Percentiles rank a stretch among this genome's conserved stretches.
These are phyloP conservation scores for Pelagia noctiluca DNA, from an alignment of 30 jellyfish, hydroid and myxozoan genomes.

Conservation along the genomic window DNA sequence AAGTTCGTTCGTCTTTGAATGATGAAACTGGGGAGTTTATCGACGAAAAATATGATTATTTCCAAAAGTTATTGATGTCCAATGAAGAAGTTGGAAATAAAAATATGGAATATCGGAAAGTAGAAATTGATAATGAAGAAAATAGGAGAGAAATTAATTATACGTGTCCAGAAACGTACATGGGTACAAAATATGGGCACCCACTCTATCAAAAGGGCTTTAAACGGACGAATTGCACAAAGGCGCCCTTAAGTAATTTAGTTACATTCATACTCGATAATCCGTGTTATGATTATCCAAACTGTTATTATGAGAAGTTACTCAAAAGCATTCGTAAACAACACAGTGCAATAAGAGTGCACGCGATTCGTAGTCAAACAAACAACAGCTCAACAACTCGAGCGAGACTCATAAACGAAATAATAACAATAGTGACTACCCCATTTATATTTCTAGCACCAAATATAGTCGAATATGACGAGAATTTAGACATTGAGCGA, in stretches of 20 bases:
- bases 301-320: background rate
- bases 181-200: constrained; percentile 63
- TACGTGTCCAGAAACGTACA: constrained; percentile 66
- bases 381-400: constrained; percentile 7
- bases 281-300: background rate
- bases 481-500: constrained; percentile 70
- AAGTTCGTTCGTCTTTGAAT: constrained; percentile 31
- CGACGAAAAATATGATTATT: constrained; percentile 57
- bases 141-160: background rate
- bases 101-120: background rate
- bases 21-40: constrained; percentile 26
- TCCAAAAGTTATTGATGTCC: constrained; percentile 36
- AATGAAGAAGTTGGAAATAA: too few species aligned
- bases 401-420: constrained; percentile 26
- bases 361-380: background rate
- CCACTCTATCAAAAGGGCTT: constrained; percentile 72
- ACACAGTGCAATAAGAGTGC: background rate
- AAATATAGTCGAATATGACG: constrained; percentile 19
- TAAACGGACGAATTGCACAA: constrained; percentile 64
- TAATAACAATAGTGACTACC: constrained; percentile 45
- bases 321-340: background rate
- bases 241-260: constrained; percentile 28
- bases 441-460: constrained; percentile 80
- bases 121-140: background rate
- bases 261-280: constrained; percentile 61